Conservation (phyloP, 2,113 vertebrate genomes). For the Psittacus erithacus region DNA sequence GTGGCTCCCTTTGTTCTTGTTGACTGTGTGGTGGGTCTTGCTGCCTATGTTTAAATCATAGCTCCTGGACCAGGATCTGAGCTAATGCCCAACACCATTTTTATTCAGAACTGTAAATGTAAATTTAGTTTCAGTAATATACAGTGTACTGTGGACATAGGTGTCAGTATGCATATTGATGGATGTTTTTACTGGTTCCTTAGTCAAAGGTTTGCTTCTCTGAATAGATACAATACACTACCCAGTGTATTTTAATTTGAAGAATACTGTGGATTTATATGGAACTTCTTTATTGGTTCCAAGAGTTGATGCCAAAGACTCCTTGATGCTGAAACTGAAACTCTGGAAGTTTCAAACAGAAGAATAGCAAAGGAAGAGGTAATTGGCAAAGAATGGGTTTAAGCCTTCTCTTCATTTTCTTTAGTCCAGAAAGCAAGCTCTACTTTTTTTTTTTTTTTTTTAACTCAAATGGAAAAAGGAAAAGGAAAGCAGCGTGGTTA, state of each 20-base stretch:
- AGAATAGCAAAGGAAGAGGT: neutral
- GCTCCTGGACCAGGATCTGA: neutral
- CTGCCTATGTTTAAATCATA: neutral
- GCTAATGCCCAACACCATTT: neutral
- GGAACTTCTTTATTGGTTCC: neutral
- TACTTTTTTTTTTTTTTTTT: neutral
- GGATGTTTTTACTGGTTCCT: neutral
- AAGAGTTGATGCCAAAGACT: neutral
- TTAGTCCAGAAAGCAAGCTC: neutral
- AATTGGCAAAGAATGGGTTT: neutral
- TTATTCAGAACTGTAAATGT: neutral
- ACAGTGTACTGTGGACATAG: neutral
- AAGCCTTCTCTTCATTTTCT: neutral
- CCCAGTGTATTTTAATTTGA: neutral
- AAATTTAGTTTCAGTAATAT: neutral
- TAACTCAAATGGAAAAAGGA: neutral
- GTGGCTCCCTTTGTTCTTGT: neutral
- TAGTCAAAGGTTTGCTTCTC: neutral
- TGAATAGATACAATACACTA: neutral
- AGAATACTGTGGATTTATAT: neutral
- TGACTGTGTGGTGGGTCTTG: neutral
- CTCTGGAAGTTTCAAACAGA: neutral
- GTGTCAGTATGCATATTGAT: neutral
- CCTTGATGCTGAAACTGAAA: neutral
- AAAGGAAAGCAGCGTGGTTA: neutral